phyloP scores from a whole-genome alignment of 1,140 invertebrate genomes.

The Caenorhabditis inopinata region DNA sequence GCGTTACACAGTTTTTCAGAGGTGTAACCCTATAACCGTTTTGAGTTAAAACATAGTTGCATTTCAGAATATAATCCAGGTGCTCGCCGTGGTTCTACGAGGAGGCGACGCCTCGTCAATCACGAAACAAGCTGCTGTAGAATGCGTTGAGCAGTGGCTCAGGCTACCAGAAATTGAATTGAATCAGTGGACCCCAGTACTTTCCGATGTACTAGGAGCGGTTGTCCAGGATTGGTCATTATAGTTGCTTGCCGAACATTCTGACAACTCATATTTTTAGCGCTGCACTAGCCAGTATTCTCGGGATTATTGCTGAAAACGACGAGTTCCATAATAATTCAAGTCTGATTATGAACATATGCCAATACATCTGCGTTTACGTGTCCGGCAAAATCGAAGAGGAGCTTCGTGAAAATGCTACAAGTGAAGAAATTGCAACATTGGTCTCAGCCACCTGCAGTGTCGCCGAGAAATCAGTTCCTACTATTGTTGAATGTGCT shows the following conservation, averaged over 20 bases:
- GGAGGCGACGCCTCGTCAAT: slow-evolving; percentile 3
- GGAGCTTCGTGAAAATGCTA: neutral
- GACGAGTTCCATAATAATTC: neutral
- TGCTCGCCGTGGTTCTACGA: neutral
- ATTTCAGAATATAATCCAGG: neutral
- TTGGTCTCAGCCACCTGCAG: neutral
- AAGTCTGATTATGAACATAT: neutral
- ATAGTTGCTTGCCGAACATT: neutral
- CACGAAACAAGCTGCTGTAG: neutral
- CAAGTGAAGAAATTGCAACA: neutral
- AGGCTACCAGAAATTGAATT: neutral
- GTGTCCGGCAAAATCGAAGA: neutral
- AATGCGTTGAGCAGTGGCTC: slow-evolving; percentile 8
- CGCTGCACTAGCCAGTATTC: neutral
- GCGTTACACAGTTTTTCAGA: neutral
- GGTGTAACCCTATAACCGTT: neutral
- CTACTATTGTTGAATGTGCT: neutral
- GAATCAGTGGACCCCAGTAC: neutral
- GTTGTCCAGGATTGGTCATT: neutral
- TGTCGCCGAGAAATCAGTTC: neutral
- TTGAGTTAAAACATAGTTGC: no score
- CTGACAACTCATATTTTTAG: neutral
- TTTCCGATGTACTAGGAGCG: neutral
- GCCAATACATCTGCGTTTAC: neutral
- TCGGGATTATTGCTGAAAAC: neutral